These are phyloP conservation scores for Acanthurus lineatus DNA, from an alignment of 2,797 vertebrate species.

Conservation along the genomic window DNA sequence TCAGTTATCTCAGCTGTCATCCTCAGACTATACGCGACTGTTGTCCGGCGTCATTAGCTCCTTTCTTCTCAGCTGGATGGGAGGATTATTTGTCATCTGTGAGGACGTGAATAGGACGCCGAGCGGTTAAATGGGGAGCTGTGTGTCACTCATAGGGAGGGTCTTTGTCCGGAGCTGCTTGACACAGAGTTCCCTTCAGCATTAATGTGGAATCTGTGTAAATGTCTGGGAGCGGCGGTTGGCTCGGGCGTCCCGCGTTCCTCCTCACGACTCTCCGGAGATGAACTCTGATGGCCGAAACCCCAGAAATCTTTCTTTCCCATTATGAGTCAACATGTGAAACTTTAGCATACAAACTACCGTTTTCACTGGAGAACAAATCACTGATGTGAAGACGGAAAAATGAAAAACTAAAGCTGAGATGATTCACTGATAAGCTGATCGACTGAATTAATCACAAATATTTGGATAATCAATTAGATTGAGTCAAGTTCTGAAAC, in stretches of 20 bases:
- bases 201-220: conserved; percentile 71
- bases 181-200: conserved; percentile 68
- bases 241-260: not conserved
- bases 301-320: not conserved
- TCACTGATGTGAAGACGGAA: not conserved
- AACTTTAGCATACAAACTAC: not conserved
- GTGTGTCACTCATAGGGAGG: conserved; percentile 64
- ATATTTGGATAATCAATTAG: no score
- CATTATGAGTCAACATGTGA: not conserved
- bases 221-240: conserved; percentile 35
- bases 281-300: not conserved
- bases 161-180: conserved; percentile 58
- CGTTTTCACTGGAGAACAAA: not conserved
- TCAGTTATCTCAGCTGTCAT: conserved; percentile 37
- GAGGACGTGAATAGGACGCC: conserved; percentile 59
- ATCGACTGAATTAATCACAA: no score
- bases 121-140: conserved; percentile 59
- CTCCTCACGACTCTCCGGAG: not conserved
- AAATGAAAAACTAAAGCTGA: not conserved
- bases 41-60: conserved; percentile 51
- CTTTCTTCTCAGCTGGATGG: conserved; percentile 49
- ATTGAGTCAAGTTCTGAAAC: no score
- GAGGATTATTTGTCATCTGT: conserved; percentile 43
- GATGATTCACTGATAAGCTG: not conserved
- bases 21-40: conserved; percentile 27